Base-by-base conservation (phyloP, 2,888 invertebrate genomes). In the Meloe dianella region DNA sequence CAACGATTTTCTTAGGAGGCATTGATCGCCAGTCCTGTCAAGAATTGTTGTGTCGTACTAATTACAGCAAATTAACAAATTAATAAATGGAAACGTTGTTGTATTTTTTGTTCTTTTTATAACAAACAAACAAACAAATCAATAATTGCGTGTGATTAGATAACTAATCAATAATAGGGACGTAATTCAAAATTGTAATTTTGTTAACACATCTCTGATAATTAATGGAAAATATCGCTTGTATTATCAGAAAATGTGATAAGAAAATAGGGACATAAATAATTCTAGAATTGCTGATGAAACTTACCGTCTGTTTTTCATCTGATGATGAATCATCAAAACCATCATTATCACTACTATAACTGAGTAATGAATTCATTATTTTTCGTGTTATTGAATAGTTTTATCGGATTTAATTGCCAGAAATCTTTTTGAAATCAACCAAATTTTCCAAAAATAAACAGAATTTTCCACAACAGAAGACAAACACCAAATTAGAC, bases 261-360 rank as follows among this genome's bases (percentile, higher is more conserved):
- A n/a, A n/a, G n/a, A n/a, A n/a, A n/a, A n/a, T n/a, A n/a, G n/a
- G n/a, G n/a, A n/a, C n/a, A n/a, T n/a, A n/a, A n/a, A n/a, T n/a
- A n/a, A n/a, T n/a, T n/a, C n/a, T n/a, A n/a, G n/a, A n/a, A n/a
- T n/a, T n/a, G n/a, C n/a, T n/a, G n/a, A 35, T 32, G 10, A 12
- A 35, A 75, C 74, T 78, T 76, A 82, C 83, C 75, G 75, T 72
- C 71, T 74, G 73, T 72, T 74, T 76, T 47, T 76, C 75, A 61
- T 79, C 79, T 17, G 78, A 75, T 17, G 78, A 75, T 1, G 79
- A 79, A 61, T 84, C 85, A 54, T 90, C 90, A 77, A 87, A 88
- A 70, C 92, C 92, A 76, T 92, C 93, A n/a, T n/a, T n/a, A 77
- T 93, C 93, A 82, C 93, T 93, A 71, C 89, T 91, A 80, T 93